Conservation (phyloP, 2,113 vertebrate species). For the Macaca nemestrina region DNA sequence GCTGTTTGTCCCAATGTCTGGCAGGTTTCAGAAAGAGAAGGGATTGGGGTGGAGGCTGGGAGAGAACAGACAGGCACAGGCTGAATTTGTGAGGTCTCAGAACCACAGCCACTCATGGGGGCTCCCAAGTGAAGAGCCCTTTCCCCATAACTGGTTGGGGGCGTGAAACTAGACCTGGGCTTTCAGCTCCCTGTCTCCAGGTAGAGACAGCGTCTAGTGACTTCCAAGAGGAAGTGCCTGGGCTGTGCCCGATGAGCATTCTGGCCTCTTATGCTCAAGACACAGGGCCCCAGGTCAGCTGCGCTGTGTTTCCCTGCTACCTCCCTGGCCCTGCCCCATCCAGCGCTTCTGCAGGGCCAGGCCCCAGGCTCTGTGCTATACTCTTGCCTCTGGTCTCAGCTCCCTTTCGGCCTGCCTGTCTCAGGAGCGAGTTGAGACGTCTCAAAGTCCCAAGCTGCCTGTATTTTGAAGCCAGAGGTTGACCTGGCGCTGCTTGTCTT, state of each 20-base stretch:
- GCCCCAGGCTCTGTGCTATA: not conserved
- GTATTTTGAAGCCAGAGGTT: not conserved
- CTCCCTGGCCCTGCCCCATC: too few relatives aligned
- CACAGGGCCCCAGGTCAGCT: not conserved
- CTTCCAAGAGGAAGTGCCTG: not conserved
- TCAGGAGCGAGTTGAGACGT: too few relatives aligned
- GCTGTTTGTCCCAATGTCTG: not conserved
- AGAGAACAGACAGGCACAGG: not conserved
- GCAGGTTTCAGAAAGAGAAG: not conserved
- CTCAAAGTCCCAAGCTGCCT: not conserved
- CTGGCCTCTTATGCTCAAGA: not conserved
- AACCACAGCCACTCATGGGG: rapidly evolving
- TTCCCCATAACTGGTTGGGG: not conserved
- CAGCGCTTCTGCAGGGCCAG: not conserved
- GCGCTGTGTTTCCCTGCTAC: not conserved
- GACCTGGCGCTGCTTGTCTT: not conserved
- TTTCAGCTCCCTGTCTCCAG: not conserved
- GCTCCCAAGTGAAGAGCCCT: not conserved
- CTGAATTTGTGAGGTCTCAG: not conserved
- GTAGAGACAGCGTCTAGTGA: not conserved
- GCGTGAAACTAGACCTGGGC: not conserved
- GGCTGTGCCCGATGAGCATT: not conserved
- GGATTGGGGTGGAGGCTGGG: not conserved
- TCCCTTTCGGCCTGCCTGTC: not conserved
- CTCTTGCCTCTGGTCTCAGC: not conserved